A percentile compares a stretch with the other conserved stretches of the same genome.
These are phyloP conservation scores for Procambarus clarkii DNA, from an alignment of 1,140 invertebrate genomes.

Conservation along the genomic window DNA sequence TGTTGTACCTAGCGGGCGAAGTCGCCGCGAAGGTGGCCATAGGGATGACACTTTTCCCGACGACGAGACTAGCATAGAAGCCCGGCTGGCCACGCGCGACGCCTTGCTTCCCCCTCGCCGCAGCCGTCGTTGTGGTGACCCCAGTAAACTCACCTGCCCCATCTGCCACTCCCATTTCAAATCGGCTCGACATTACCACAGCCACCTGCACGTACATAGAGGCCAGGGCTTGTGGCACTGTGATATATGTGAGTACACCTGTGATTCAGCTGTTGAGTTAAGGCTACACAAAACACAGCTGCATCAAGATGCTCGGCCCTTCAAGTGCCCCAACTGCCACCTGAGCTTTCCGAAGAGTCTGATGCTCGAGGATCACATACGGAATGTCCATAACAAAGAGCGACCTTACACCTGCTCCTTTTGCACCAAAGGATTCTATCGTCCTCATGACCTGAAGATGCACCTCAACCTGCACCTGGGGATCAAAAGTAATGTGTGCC, in stretches of 20 bases:
- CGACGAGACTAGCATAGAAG: slow-evolving; percentile 46
- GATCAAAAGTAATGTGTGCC: slow-evolving; percentile 77
- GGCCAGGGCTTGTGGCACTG: slow-evolving; percentile 49
- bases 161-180: slow-evolving; percentile 51
- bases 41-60: neutral
- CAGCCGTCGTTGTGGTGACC: slow-evolving; percentile 27
- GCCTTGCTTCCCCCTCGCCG: slow-evolving; percentile 62
- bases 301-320: slow-evolving; percentile 46
- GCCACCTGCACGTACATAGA: slow-evolving; percentile 44
- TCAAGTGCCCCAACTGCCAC: slow-evolving; percentile 60
- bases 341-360: slow-evolving; percentile 56
- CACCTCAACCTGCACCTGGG: slow-evolving; percentile 78
- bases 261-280: slow-evolving; percentile 35
- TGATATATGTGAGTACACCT: slow-evolving; percentile 43
- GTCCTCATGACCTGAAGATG: slow-evolving; percentile 75
- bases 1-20: neutral
- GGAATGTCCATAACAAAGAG: slow-evolving; percentile 65
- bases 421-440: slow-evolving; percentile 73
- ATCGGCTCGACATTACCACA: slow-evolving; percentile 46
- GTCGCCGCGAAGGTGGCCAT: neutral
- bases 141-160: slow-evolving; percentile 38
- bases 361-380: slow-evolving; percentile 64
- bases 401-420: slow-evolving; percentile 66
- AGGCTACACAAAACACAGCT: slow-evolving; percentile 36
- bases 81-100: slow-evolving; percentile 63